phyloP scores from a whole-genome alignment of 2,888 invertebrate species.

The Stenotaenia linearis region DNA sequence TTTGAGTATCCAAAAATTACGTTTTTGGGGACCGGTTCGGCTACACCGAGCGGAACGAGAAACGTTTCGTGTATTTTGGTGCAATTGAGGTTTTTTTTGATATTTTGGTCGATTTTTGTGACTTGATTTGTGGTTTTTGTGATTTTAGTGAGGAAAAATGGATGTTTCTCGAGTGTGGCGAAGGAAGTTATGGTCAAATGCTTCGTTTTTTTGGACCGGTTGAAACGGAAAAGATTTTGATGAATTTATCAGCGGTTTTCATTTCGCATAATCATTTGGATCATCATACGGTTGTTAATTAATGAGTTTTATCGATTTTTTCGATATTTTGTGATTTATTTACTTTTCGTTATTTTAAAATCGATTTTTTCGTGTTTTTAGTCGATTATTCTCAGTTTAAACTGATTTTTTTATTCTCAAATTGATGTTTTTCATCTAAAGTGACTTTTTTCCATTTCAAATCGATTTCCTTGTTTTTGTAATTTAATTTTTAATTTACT shows the following conservation, averaged over 20 bases:
- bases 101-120: too few relatives aligned
- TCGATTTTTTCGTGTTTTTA: slow-evolving; percentile 54
- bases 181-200: slow-evolving; percentile 85
- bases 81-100: neutral
- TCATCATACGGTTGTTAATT: slow-evolving; percentile 68
- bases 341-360: too few relatives aligned
- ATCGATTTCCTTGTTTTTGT: too few relatives aligned
- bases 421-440: too few relatives aligned
- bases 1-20: neutral
- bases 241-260: slow-evolving; percentile 60
- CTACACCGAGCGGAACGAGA: neutral
- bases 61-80: neutral
- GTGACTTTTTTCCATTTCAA: too few relatives aligned
- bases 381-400: too few relatives aligned
- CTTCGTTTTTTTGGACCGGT: slow-evolving; percentile 71
- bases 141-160: neutral
- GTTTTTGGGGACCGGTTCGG: neutral
- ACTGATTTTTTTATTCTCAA: too few relatives aligned
- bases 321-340: too few relatives aligned
- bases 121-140: too few relatives aligned
- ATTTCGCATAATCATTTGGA: slow-evolving; percentile 96
- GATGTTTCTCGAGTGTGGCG: slow-evolving; percentile 72
- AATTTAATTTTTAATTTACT: too few relatives aligned
- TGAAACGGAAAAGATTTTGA: slow-evolving; percentile 57
- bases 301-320: neutral